Percentiles rank a stretch among this genome's conserved stretches.
phyloP scores from a whole-genome alignment of 2,113 vertebrate genomes.

The Eurypyga helias region DNA sequence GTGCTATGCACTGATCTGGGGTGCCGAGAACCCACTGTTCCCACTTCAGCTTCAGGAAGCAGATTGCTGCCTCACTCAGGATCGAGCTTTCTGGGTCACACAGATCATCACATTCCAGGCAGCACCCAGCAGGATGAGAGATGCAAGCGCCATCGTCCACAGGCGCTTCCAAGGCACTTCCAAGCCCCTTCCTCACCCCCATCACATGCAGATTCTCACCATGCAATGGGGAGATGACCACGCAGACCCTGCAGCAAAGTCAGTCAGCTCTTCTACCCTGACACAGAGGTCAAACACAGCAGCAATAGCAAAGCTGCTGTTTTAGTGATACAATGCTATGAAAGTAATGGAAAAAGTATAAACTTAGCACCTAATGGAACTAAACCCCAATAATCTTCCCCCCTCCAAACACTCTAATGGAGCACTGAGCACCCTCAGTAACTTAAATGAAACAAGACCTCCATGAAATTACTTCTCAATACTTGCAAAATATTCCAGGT shows the following conservation, averaged over 20 bases:
- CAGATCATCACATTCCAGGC: fast-evolving
- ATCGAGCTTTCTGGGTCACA: not conserved
- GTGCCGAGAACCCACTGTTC: not conserved
- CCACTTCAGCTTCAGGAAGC: not conserved
- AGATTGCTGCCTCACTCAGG: not conserved
- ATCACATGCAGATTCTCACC: not conserved
- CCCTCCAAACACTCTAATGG: not conserved
- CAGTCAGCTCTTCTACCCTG: not conserved
- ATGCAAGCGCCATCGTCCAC: not conserved
- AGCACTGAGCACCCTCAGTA: not conserved
- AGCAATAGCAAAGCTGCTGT: not conserved
- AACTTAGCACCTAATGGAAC: not conserved
- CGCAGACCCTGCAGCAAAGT: not conserved
- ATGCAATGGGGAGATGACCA: fast-evolving
- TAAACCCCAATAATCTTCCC: not conserved
- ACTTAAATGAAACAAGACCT: not conserved
- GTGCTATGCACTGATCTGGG: not conserved
- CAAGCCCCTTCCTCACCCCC: not conserved
- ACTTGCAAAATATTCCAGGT: not conserved
- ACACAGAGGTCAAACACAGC: not conserved
- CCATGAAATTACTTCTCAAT: not conserved
- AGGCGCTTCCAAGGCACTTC: not conserved
- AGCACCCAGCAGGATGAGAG: not conserved
- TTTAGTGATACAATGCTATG: not conserved
- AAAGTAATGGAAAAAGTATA: not conserved